Evolutionary conservation across 1,140 invertebrate species (phyloP).

Genomic region (Littorina saxatilis): DNA sequence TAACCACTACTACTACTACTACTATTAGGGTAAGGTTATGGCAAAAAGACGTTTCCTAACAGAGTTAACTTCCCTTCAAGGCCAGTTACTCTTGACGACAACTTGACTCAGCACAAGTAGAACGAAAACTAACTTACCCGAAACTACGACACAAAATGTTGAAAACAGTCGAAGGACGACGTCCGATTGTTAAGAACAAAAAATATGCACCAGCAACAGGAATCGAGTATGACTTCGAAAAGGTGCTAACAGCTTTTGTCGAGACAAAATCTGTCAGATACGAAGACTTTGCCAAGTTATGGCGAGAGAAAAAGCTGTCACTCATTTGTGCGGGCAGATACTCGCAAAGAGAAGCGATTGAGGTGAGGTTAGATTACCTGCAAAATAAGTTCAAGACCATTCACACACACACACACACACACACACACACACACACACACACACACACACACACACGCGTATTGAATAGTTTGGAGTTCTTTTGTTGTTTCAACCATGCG

Average conservation of each 20-base stretch:
- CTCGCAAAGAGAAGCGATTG: background rate
- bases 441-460: background rate
- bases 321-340: constrained; percentile 16
- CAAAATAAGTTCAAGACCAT: no score
- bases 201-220: constrained; percentile 22
- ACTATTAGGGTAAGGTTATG: no score
- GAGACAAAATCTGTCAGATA: constrained; percentile 17
- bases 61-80: constrained; percentile 8
- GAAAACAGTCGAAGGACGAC: background rate
- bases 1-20: no score
- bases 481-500: no score
- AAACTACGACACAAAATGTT: background rate
- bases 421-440: no score
- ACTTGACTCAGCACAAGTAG: background rate
- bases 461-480: constrained; percentile 47
- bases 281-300: constrained; percentile 9
- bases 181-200: constrained; percentile 1
- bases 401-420: no score
- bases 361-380: background rate
- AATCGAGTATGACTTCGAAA: constrained; percentile 21
- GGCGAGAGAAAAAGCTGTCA: constrained; percentile 17
- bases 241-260: constrained; percentile 2
- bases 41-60: no score
- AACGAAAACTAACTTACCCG: background rate
- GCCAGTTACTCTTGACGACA: background rate